These are phyloP conservation scores for Cheilosia vernalis DNA, from an alignment of 2,888 invertebrate species.

Conservation along the genomic window DNA sequence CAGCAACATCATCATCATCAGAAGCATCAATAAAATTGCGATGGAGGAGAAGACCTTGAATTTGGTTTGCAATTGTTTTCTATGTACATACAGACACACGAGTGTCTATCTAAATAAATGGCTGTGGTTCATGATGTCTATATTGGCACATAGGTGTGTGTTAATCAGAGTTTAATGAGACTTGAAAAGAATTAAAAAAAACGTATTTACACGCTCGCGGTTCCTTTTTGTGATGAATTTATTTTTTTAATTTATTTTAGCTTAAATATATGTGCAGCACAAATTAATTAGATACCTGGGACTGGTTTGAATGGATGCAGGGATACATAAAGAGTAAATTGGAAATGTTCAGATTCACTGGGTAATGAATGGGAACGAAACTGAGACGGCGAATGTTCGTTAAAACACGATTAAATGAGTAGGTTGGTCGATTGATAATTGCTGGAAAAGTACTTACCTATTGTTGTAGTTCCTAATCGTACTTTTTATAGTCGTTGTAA, in stretches of 20 bases:
- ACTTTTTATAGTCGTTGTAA: too few species aligned
- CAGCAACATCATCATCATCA: slow-evolving; percentile 40
- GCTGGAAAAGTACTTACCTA: background rate
- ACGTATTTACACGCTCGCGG: slow-evolving; percentile 42
- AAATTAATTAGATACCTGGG: slow-evolving; percentile 52
- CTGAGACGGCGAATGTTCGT: background rate
- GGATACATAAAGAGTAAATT: slow-evolving; percentile 4
- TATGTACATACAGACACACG: slow-evolving; percentile 8
- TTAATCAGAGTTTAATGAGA: slow-evolving; percentile 73
- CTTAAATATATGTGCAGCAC: slow-evolving; percentile 23
- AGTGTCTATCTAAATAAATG: slow-evolving; percentile 11
- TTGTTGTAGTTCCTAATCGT: background rate
- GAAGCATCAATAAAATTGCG: slow-evolving; percentile 67
- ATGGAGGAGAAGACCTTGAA: slow-evolving; percentile 73
- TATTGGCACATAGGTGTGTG: slow-evolving; percentile 48
- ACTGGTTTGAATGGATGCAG: background rate
- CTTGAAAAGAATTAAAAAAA: slow-evolving; percentile 56
- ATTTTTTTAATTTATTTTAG: slow-evolving; percentile 8
- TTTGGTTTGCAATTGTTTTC: slow-evolving; percentile 71
- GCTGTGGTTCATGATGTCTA: slow-evolving; percentile 14
- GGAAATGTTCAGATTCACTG: slow-evolving; percentile 6
- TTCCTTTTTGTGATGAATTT: slow-evolving; percentile 22
- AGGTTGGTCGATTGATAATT: slow-evolving; percentile 17
- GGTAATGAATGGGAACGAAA: slow-evolving; percentile 15
- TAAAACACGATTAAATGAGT: slow-evolving; percentile 20